Evolutionary conservation across 2,888 invertebrate species (phyloP).

Genomic region (Sabatieria punctata): DNA sequence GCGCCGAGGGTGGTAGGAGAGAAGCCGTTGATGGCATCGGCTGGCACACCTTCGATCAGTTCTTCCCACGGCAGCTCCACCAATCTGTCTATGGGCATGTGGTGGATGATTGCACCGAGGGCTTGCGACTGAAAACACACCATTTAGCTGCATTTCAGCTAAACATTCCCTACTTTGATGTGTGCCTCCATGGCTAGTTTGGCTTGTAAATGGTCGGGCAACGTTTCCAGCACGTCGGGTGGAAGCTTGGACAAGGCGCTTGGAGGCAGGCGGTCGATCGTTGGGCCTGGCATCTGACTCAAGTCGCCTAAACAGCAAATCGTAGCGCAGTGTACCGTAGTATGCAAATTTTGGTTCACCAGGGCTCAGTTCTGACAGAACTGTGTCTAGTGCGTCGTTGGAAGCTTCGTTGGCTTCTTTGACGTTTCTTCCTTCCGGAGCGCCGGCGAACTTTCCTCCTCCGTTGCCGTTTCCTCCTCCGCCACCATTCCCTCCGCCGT

Average conservation of each 20-base stretch:
- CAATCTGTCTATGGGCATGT: background rate
- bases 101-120: background rate
- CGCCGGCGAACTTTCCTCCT: no score
- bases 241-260: background rate
- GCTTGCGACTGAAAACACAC: background rate
- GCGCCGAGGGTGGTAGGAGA: background rate
- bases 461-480: no score
- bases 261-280: background rate
- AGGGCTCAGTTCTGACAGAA: no score
- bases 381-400: no score
- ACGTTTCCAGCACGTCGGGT: background rate
- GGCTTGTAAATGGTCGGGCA: background rate
- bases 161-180: no score
- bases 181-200: background rate
- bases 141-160: no score
- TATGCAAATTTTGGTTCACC: no score
- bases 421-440: no score
- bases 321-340: no score
- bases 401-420: no score
- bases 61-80: background rate
- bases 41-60: background rate
- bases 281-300: background rate
- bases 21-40: constrained; percentile 1
- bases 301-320: no score
- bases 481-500: no score